Conservation (phyloP, 1,140 invertebrate species). For the Drosophila arawakana region DNA sequence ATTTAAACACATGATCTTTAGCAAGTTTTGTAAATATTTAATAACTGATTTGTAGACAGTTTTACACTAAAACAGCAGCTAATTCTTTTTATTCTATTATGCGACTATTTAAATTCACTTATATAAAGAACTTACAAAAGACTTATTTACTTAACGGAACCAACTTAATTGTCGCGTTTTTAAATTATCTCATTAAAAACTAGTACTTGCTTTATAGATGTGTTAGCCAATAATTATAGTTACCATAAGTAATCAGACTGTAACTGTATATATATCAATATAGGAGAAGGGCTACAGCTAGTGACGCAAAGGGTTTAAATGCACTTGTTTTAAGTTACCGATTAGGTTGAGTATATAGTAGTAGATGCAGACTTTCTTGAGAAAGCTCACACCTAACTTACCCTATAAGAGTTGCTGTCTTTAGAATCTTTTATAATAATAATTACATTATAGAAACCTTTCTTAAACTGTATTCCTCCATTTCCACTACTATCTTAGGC, state of each 20-base stretch:
- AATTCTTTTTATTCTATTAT: background rate
- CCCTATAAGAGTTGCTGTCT: too few species aligned
- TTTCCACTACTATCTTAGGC: too few species aligned
- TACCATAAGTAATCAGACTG: slow-evolving; percentile 5
- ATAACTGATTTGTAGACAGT: background rate
- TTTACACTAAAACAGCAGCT: background rate
- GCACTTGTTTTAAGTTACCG: background rate
- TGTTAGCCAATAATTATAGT: slow-evolving; percentile 4
- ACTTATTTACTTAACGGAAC: background rate
- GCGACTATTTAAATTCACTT: background rate
- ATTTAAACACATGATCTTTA: background rate
- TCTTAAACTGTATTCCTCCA: too few species aligned
- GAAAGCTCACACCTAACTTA: too few species aligned
- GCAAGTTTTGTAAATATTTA: background rate
- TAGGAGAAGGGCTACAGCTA: background rate
- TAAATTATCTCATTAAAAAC: slow-evolving; percentile 25
- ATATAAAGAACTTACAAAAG: slow-evolving; percentile 8
- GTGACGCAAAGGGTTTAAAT: background rate
- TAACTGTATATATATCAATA: background rate
- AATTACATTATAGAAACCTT: too few species aligned
- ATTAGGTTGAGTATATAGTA: background rate
- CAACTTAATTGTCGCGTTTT: slow-evolving; percentile 11
- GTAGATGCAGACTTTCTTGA: background rate
- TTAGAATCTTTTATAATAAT: too few species aligned
- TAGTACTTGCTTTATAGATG: slow-evolving; percentile 18